A percentile compares a stretch with the other conserved stretches of the same genome.
These are phyloP conservation scores for Acrocephalus arundinaceus DNA, from an alignment of 2,113 vertebrate genomes.

Conservation along the genomic window DNA sequence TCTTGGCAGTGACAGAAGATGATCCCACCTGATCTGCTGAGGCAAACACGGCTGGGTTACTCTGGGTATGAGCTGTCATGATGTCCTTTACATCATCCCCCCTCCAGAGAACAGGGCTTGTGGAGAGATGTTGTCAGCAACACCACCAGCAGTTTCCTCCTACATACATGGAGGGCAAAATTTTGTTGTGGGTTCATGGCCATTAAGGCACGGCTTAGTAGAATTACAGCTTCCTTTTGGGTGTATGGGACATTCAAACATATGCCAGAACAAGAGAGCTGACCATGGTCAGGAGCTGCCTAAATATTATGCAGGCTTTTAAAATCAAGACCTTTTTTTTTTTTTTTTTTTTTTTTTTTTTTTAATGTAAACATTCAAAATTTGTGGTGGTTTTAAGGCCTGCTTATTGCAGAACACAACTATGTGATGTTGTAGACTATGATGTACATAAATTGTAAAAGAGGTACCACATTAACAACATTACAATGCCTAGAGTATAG, in stretches of 20 bases:
- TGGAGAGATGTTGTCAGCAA: not conserved
- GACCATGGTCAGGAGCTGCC: not conserved
- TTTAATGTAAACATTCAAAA: not conserved
- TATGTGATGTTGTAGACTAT: not conserved
- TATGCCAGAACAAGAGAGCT: not conserved
- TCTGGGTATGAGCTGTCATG: not conserved
- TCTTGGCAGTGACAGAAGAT: not conserved
- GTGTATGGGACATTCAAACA: not conserved
- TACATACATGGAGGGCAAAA: fast-evolving
- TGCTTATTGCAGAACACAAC: not conserved
- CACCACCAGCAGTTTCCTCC: fast-evolving
- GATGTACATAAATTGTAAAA: not conserved
- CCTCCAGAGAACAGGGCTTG: not conserved
- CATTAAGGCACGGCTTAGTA: not conserved
- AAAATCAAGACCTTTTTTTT: not conserved
- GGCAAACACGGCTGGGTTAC: fast-evolving
- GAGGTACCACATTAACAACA: not conserved
- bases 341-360: not conserved
- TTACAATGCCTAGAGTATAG: not conserved
- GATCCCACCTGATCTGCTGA: not conserved
- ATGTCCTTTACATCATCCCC: fast-evolving
- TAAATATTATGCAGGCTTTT: not conserved
- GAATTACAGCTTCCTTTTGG: not conserved
- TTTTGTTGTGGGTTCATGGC: not conserved
- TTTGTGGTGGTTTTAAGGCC: not conserved